phyloP scores from a whole-genome alignment of 1,140 invertebrate genomes.

The Bombus polaris region DNA sequence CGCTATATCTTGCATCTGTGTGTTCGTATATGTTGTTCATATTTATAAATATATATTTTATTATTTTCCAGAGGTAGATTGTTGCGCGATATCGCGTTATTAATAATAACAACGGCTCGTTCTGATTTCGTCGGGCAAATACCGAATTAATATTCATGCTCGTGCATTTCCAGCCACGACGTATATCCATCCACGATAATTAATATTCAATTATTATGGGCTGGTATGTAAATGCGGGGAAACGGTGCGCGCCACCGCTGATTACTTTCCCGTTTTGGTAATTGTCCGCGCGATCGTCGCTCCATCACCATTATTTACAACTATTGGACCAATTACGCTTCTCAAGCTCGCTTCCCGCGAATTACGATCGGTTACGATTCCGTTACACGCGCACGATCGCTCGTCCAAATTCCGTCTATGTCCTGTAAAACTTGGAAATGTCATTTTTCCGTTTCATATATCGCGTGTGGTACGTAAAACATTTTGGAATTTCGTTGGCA shows the following conservation, averaged over 20 bases:
- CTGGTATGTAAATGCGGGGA: constrained; percentile 4
- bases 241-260: neutral
- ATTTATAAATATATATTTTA: neutral
- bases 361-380: neutral
- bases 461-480: no score
- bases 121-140: constrained; percentile 8
- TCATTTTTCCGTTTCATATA: no score
- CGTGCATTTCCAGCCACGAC: neutral
- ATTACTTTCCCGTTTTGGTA: constrained; percentile 35
- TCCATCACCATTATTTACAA: neutral
- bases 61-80: constrained; percentile 9
- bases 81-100: constrained; percentile 17
- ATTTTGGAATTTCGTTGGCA: no score
- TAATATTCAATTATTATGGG: constrained; percentile 49
- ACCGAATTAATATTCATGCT: constrained; percentile 33
- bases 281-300: neutral
- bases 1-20: no score
- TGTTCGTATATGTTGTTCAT: neutral
- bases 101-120: constrained; percentile 23
- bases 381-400: no score
- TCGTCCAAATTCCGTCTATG: no score
- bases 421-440: no score
- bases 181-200: neutral
- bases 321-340: neutral
- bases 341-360: neutral